Conservation (phyloP, 2,888 invertebrate species). For the Plagodis pulveraria region DNA sequence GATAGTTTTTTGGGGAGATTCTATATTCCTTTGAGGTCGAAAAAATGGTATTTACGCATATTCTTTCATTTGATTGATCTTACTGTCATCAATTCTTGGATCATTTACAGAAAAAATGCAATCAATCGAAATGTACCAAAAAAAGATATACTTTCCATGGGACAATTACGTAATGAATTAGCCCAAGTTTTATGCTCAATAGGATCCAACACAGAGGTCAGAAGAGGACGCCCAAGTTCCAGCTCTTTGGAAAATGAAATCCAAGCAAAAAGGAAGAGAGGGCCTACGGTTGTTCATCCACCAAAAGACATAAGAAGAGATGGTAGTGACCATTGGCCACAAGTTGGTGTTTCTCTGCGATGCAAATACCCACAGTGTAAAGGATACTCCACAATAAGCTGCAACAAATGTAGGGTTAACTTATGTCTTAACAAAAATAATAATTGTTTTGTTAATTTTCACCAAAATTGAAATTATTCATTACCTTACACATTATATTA, state of each 20-base stretch:
- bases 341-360: slow-evolving; percentile 17
- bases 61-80: slow-evolving; percentile 29
- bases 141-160: slow-evolving; percentile 19
- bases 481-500: too few species aligned
- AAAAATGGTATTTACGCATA: slow-evolving; percentile 3
- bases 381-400: slow-evolving; percentile 9
- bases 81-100: slow-evolving; percentile 48
- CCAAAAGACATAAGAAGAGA: slow-evolving; percentile 33
- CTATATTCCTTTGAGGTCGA: background rate
- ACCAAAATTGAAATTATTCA: slow-evolving; percentile 2
- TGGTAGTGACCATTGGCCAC: slow-evolving; percentile 31
- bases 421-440: slow-evolving; percentile 5
- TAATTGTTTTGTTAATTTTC: slow-evolving; percentile 6
- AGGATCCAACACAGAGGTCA: slow-evolving; percentile 6
- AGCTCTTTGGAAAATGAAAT: slow-evolving; percentile 34
- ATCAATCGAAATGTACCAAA: slow-evolving; percentile 40
- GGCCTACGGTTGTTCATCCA: slow-evolving; percentile 29
- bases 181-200: slow-evolving; percentile 23
- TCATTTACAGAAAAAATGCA: slow-evolving; percentile 46
- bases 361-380: slow-evolving; percentile 4
- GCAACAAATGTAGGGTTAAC: slow-evolving; percentile 4
- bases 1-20: slow-evolving; percentile 1
- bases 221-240: slow-evolving; percentile 35
- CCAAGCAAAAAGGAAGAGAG: slow-evolving; percentile 38
- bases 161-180: slow-evolving; percentile 27